These are phyloP conservation scores for Macrosiphum euphorbiae DNA, from an alignment of 2,888 invertebrate genomes.

Conservation along the genomic window DNA sequence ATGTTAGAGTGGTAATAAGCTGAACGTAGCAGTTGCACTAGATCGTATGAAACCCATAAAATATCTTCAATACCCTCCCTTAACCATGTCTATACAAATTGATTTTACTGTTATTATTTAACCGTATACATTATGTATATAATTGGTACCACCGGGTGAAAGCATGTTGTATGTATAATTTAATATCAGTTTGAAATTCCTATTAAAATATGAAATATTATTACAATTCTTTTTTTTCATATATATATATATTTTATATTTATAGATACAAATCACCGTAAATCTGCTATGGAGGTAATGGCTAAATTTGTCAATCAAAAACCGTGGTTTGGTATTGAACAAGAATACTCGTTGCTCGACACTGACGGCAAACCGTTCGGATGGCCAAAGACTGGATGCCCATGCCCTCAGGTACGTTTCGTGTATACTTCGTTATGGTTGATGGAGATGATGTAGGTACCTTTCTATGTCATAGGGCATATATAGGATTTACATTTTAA, in stretches of 20 bases:
- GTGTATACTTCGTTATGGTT: not conserved
- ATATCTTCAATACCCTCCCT: no score
- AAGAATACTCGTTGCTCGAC: slow-evolving; percentile 91
- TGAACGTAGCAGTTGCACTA: no score
- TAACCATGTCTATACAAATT: not conserved
- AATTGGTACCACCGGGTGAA: not conserved
- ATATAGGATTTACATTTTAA: no score
- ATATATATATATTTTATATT: not conserved
- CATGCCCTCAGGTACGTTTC: slow-evolving; percentile 82
- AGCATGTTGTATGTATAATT: not conserved
- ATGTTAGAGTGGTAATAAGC: no score
- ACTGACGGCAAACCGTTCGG: slow-evolving; percentile 89
- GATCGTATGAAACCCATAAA: no score
- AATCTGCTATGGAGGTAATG: slow-evolving; percentile 81
- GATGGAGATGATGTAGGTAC: no score
- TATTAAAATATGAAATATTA: not conserved
- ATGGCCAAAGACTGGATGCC: slow-evolving; percentile 94
- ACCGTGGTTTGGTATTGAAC: slow-evolving; percentile 95
- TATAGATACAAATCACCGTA: slow-evolving; percentile 80
- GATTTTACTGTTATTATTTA: not conserved
- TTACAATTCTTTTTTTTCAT: not conserved
- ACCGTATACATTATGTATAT: not conserved
- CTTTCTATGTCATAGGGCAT: not conserved
- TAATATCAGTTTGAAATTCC: not conserved
- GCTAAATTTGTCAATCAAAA: slow-evolving; percentile 79